A percentile compares a stretch with the other conserved stretches of the same genome.
phyloP scores from a whole-genome alignment of 2,113 vertebrate species.

The Salvelinus alpinus region DNA sequence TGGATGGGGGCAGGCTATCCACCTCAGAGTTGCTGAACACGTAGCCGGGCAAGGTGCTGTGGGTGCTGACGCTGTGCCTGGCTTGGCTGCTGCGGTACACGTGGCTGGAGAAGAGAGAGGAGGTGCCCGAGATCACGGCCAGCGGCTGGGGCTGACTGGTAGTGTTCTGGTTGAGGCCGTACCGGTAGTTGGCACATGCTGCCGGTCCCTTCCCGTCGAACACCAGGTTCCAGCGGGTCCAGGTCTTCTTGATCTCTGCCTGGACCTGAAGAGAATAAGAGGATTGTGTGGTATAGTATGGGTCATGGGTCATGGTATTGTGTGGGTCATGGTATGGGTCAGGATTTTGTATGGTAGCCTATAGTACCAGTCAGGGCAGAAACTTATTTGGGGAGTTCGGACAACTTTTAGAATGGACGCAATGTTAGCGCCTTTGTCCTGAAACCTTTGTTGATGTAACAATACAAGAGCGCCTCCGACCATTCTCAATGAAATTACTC shows the following conservation, averaged over 20 bases:
- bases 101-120: slow-evolving; percentile 3
- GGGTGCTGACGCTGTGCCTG: neutral
- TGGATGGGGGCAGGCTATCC: slow-evolving; percentile 2
- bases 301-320: no score
- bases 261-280: neutral
- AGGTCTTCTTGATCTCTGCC: slow-evolving; percentile 3
- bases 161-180: neutral
- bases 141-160: neutral
- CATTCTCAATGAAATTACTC: no score
- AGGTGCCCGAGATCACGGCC: neutral
- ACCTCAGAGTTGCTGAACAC: slow-evolving; percentile 3
- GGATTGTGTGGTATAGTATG: no score
- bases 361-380: no score
- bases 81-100: neutral
- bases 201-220: neutral
- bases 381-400: no score
- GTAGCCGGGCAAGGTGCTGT: neutral
- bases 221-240: slow-evolving; percentile 6
- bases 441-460: no score
- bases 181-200: slow-evolving; percentile 3
- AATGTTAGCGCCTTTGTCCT: no score
- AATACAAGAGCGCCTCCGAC: no score
- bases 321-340: no score
- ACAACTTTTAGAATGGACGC: no score
- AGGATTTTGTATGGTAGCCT: no score